A percentile compares a stretch with the other conserved stretches of the same genome.
These are phyloP conservation scores for Collichthys lucidus DNA, from an alignment of 2,113 vertebrate species.

Conservation along the genomic window DNA sequence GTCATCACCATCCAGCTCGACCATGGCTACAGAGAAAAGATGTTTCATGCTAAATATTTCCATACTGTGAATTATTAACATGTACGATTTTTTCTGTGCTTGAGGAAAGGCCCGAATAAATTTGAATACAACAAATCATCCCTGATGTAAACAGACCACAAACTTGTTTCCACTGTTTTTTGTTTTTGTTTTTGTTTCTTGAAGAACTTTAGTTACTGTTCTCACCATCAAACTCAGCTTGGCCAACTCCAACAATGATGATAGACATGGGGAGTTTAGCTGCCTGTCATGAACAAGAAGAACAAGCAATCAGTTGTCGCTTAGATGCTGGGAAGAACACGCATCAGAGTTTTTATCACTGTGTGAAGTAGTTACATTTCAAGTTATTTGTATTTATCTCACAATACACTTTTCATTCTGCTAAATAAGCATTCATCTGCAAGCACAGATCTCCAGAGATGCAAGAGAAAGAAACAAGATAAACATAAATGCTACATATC, in stretches of 20 bases:
- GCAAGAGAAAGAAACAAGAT: conserved; percentile 13
- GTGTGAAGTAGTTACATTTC: neutral
- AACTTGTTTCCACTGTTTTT: neutral
- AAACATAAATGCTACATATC: conserved; percentile 33
- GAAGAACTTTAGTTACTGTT: conserved; percentile 52
- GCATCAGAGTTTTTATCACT: neutral
- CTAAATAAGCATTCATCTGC: conserved; percentile 11
- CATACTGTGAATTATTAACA: neutral
- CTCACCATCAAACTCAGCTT: conserved; percentile 96
- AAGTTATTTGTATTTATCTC: conserved; percentile 28
- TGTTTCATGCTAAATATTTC: conserved; percentile 10
- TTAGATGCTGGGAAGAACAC: neutral
- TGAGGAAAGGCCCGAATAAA: neutral
- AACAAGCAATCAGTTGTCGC: conserved; percentile 38
- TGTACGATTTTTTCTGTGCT: neutral
- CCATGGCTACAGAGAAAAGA: conserved; percentile 88
- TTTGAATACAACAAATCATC: conserved; percentile 6
- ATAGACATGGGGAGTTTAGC: conserved; percentile 98
- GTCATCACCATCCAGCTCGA: conserved; percentile 94
- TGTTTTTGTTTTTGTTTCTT: neutral
- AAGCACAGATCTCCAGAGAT: conserved; percentile 7
- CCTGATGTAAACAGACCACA: neutral
- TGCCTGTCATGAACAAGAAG: conserved; percentile 83
- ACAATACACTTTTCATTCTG: conserved; percentile 16
- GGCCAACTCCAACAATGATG: conserved; percentile 95